These are phyloP conservation scores for Itoplectis maculator DNA, from an alignment of 2,888 invertebrate genomes.

Conservation along the genomic window DNA sequence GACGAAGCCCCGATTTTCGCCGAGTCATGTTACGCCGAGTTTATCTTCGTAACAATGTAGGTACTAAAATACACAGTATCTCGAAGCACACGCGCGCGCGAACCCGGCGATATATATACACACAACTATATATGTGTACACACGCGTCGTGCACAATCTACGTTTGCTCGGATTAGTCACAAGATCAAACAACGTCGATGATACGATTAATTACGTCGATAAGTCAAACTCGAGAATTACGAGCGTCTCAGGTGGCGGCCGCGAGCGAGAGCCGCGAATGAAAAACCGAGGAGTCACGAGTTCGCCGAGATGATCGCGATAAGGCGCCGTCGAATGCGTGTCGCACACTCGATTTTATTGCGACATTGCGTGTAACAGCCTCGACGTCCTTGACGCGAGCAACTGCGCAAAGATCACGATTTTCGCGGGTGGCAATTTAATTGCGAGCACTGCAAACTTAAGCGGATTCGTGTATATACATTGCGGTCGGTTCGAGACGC, in stretches of 20 bases:
- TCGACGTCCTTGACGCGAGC: too few relatives aligned
- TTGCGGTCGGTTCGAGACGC: neutral
- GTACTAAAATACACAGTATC: slow-evolving; percentile 5
- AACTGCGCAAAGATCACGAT: neutral
- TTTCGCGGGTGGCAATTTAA: slow-evolving; percentile 36
- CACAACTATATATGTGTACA: neutral
- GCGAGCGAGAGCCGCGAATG: slow-evolving; percentile 10
- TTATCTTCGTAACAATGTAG: slow-evolving; percentile 27
- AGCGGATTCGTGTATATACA: slow-evolving; percentile 27
- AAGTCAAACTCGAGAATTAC: slow-evolving; percentile 26
- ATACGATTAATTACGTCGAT: slow-evolving; percentile 30
- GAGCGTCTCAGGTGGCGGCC: neutral
- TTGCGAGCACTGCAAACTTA: slow-evolving; percentile 36
- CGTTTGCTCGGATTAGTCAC: slow-evolving; percentile 21
- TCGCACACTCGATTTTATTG: neutral
- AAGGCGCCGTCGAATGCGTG: slow-evolving; percentile 14
- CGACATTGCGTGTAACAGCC: slow-evolving; percentile 4
- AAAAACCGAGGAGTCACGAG: slow-evolving; percentile 27
- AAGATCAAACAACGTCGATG: slow-evolving; percentile 29
- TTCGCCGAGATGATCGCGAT: neutral
- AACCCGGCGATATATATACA: too few relatives aligned
- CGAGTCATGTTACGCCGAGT: slow-evolving; percentile 50
- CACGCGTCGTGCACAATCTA: slow-evolving; percentile 1
- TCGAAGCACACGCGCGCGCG: neutral
- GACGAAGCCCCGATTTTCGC: slow-evolving; percentile 6